A percentile compares a stretch with the other conserved stretches of the same genome.
Conservation (phyloP, 2,797 vertebrate species). For the Hybognathus amarus region DNA sequence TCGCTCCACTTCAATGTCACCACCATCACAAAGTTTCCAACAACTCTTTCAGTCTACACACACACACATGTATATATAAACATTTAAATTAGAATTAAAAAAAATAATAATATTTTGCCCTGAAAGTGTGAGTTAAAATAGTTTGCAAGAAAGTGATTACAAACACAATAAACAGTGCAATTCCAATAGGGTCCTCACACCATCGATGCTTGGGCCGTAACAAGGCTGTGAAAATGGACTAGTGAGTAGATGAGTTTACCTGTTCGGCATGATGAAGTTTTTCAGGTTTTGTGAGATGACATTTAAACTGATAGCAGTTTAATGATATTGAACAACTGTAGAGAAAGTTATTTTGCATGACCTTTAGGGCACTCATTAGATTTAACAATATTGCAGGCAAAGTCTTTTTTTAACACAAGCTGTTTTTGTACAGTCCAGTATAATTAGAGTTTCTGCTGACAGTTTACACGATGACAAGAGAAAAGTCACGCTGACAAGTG, state of each 20-base stretch:
- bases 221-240: background rate
- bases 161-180: background rate
- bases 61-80: too few relatives aligned
- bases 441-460: constrained; percentile 37
- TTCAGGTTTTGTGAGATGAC: constrained; percentile 3
- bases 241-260: background rate
- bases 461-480: constrained; percentile 18
- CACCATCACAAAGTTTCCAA: background rate
- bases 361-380: constrained; percentile 29
- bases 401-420: background rate
- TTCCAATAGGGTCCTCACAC: too few relatives aligned
- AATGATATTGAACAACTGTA: constrained; percentile 37
- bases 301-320: constrained; percentile 29
- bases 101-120: too few relatives aligned
- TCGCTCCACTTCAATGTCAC: background rate
- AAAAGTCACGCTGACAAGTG: constrained; percentile 32
- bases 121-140: background rate
- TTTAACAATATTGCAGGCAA: constrained; percentile 36
- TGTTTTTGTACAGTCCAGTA: background rate
- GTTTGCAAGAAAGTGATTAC: background rate
- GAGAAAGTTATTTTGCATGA: constrained; percentile 21
- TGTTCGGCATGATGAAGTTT: background rate
- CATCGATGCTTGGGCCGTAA: background rate
- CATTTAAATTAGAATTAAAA: too few relatives aligned
- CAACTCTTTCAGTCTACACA: background rate